Evolutionary conservation across 2,888 invertebrate species (phyloP).

Genomic region (Pycnomerus fuliginosus): DNA sequence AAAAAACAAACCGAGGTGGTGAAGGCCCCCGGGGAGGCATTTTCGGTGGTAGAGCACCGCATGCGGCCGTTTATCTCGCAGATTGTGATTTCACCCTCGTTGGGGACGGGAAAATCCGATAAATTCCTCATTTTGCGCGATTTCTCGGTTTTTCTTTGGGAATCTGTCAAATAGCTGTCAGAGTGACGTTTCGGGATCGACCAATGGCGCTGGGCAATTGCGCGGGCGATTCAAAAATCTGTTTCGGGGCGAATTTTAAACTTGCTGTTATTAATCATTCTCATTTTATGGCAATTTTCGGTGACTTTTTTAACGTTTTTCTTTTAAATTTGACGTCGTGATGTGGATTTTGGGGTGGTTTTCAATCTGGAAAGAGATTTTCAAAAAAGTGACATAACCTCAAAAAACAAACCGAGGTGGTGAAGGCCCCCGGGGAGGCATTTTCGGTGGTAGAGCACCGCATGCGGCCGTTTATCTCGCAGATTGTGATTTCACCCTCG

Average conservation of each 20-base stretch:
- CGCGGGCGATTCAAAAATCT: no score
- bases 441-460: conserved; percentile 60
- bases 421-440: conserved; percentile 60
- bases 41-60: conserved; percentile 59
- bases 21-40: conserved; percentile 59
- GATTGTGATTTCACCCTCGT: conserved; percentile 57
- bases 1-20: conserved; percentile 58
- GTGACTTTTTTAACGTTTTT: no score
- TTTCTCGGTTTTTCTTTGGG: no score
- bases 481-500: conserved; percentile 58
- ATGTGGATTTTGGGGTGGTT: conserved; percentile 71
- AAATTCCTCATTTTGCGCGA: conserved; percentile 46
- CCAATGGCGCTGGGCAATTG: no score
- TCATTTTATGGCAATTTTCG: no score
- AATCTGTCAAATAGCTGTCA: no score
- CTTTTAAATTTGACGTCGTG: no score
- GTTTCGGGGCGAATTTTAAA: no score
- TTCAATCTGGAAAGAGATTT: conserved; percentile 56
- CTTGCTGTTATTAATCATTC: no score
- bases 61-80: conserved; percentile 66
- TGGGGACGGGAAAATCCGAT: conserved; percentile 42
- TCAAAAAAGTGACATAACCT: conserved; percentile 17
- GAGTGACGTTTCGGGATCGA: no score
- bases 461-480: conserved; percentile 64
- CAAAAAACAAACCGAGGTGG: conserved; percentile 56